Evolutionary conservation across 1,140 invertebrate species (phyloP).

Genomic region (Bombus affinis): DNA sequence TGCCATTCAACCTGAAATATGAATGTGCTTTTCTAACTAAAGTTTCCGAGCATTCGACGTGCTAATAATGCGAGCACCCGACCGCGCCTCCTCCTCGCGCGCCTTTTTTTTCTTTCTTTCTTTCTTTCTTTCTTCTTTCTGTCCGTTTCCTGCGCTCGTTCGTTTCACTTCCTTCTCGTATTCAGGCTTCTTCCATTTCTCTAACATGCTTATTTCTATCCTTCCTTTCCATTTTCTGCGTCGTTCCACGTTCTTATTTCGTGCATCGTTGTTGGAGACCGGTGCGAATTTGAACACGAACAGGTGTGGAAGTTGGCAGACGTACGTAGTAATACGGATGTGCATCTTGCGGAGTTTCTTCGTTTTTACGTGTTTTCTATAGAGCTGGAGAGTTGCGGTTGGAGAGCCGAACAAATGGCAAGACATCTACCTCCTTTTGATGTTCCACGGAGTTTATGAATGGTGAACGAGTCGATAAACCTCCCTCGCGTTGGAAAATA

Average conservation of each 20-base stretch:
- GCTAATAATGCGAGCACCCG: conserved; percentile 63
- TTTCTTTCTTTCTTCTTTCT: not conserved
- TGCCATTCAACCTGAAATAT: conserved; percentile 59
- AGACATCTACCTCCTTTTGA: not conserved
- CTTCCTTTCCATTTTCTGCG: not conserved
- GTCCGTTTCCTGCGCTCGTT: conserved; percentile 13
- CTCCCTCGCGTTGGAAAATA: no score
- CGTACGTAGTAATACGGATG: no score
- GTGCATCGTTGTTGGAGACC: not conserved
- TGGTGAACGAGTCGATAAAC: no score
- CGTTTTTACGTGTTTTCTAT: not conserved
- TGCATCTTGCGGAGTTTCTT: not conserved
- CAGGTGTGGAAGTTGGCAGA: not conserved
- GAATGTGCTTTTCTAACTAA: conserved; percentile 61
- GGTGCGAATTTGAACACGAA: not conserved
- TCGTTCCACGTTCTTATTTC: not conserved
- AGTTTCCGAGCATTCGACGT: conserved; percentile 66
- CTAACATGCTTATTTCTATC: not conserved
- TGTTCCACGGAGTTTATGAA: not conserved
- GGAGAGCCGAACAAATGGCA: not conserved
- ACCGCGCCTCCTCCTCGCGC: not conserved
- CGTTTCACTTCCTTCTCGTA: conserved; percentile 33
- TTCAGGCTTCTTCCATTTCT: conserved; percentile 23
- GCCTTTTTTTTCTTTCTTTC: not conserved
- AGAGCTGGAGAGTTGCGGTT: not conserved